These are phyloP conservation scores for Thripadectes ignobilis DNA, from an alignment of 2,797 vertebrate genomes.

Conservation along the genomic window DNA sequence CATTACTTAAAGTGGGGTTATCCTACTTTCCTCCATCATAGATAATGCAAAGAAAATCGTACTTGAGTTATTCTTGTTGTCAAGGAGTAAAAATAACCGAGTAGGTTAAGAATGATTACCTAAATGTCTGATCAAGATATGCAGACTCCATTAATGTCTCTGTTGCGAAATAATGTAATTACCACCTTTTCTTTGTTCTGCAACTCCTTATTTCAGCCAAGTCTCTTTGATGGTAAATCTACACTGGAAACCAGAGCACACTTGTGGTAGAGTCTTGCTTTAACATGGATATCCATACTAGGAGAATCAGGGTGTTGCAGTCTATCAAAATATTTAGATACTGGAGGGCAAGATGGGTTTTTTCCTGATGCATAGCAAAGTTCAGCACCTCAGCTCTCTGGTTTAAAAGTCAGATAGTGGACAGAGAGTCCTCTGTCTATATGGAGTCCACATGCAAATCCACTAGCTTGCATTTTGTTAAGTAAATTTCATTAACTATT, in stretches of 20 bases:
- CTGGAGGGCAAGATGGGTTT: neutral
- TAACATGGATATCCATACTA: neutral
- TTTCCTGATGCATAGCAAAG: neutral
- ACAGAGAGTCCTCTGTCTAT: neutral
- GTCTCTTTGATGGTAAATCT: neutral
- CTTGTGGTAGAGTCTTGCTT: neutral
- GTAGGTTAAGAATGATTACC: neutral
- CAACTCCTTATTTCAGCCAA: neutral
- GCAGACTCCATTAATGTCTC: neutral
- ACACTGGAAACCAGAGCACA: neutral
- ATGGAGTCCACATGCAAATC: neutral
- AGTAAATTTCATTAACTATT: neutral
- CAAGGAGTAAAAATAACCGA: neutral
- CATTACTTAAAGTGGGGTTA: neutral
- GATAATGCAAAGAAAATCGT: neutral
- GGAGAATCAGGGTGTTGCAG: neutral
- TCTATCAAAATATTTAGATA: neutral
- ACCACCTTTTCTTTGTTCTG: neutral
- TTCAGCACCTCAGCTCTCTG: neutral
- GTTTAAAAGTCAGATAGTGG: neutral
- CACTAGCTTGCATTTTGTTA: neutral
- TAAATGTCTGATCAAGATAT: neutral
- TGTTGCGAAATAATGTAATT: neutral
- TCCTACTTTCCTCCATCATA: neutral
- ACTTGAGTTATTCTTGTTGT: neutral